Evolutionary conservation across 2,797 vertebrate species (phyloP), one percentile per base, ranked within the genome.

Genomic region (Erithacus rubecula): DNA sequence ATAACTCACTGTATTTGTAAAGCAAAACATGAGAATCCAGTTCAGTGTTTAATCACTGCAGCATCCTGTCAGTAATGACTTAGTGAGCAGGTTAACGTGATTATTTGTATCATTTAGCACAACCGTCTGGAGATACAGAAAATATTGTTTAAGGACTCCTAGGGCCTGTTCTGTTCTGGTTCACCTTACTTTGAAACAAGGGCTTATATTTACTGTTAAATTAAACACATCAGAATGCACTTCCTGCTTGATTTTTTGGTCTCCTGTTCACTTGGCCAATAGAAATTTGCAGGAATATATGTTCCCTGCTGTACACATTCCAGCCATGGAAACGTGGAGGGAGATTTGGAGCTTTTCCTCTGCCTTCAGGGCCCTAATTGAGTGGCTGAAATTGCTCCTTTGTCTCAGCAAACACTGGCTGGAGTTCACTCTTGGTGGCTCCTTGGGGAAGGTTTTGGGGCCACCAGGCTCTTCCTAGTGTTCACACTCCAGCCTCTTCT

Each of bases 41-140:
- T 37, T 39, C 8, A 15, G 52, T 18, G 52, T 88, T 88, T 44
- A 83, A 76, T 65, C 21, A 53, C 64, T 64, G 51, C 72, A 79
- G 51, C 59, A 72, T 17, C 34, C 65, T 59, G 39, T 39, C 34
- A 3, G 58, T 21, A 62, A 81, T 12, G 20, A 74, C 71, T 95
- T 67, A 76, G 59, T 43, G 46, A 94, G 78, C 26, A 85, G 46
- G 71, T 89, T 87, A 94, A 95, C 1, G 1, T 56, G 74, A 53
- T 82, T 90, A 59, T 90, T 91, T 70, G 49, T 92, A 89, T 89
- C 78, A 74, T 70, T 93, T 90, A 93, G 44, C 63, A 84, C 41
- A 76, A 84, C 44, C 19, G 13, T 74, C 44, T 80, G 68, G 70
- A 87, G 74, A 62, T 24, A 55, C 12, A 92, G 39, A 65, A 88